Evolutionary conservation across 2,797 vertebrate species (phyloP).

Genomic region (Valencia hispanica): DNA sequence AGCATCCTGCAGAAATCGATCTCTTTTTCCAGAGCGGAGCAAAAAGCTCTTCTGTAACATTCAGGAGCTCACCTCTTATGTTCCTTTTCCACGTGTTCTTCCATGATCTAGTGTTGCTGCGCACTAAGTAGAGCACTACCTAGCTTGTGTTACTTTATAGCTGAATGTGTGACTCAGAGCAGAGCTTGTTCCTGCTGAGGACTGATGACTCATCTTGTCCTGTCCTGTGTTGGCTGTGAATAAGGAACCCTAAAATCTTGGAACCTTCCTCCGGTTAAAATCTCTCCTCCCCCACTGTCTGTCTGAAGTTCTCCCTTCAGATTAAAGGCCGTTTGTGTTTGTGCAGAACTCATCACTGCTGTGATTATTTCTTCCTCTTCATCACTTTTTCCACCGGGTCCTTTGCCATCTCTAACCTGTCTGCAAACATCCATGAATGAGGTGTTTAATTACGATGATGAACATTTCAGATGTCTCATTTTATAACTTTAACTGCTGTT

Average conservation of each 20-base stretch:
- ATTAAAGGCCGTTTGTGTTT: background rate
- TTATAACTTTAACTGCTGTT: background rate
- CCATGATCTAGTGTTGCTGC: background rate
- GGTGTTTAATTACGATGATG: constrained; percentile 32
- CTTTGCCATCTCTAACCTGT: constrained; percentile 14
- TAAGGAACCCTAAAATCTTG: constrained; percentile 43
- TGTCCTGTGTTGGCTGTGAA: constrained; percentile 46
- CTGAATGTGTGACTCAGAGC: constrained; percentile 27
- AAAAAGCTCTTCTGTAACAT: constrained; percentile 28
- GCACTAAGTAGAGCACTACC: constrained; percentile 8
- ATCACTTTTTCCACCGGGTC: background rate
- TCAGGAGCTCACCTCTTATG: background rate
- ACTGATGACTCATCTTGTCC: constrained; percentile 38
- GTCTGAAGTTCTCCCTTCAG: constrained; percentile 47
- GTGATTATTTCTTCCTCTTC: constrained; percentile 42
- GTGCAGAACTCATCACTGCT: constrained; percentile 8
- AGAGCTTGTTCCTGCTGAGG: constrained; percentile 9
- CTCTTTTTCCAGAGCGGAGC: background rate
- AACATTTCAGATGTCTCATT: constrained; percentile 26
- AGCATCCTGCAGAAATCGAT: background rate
- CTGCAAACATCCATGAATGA: constrained; percentile 31
- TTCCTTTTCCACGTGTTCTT: background rate
- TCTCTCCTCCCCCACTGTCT: constrained; percentile 54
- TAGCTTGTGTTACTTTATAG: constrained; percentile 53
- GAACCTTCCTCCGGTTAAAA: constrained; percentile 53